Percentiles rank a stretch among this genome's conserved stretches.
Conservation (phyloP, 2,113 vertebrate species). For the Saguinus imperator region DNA sequence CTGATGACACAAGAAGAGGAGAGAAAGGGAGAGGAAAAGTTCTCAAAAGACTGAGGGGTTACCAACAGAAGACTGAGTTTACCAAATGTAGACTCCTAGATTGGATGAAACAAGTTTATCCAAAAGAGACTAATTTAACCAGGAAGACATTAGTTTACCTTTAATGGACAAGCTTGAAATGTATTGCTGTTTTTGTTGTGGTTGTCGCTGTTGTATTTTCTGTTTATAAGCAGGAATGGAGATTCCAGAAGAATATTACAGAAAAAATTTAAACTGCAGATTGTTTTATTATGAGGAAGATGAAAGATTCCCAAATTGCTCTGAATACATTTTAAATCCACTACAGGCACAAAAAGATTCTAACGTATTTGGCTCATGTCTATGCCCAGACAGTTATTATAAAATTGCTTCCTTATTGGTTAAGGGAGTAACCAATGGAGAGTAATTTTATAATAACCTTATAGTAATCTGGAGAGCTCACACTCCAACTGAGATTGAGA, state of each 20-base stretch:
- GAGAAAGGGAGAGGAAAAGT: background rate
- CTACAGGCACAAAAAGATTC: background rate
- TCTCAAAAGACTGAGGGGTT: background rate
- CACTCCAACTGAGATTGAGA: background rate
- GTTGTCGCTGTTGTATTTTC: background rate
- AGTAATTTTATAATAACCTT: too few species aligned
- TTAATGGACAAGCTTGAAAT: background rate
- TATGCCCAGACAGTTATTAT: background rate
- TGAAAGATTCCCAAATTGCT: background rate
- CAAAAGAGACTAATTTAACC: background rate
- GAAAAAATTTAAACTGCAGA: background rate
- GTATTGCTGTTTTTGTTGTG: background rate
- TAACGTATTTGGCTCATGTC: background rate
- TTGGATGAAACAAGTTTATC: background rate
- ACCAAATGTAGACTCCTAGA: background rate
- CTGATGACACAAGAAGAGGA: background rate
- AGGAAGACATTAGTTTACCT: background rate
- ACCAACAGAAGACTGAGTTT: background rate
- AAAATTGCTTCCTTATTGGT: background rate
- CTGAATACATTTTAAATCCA: background rate
- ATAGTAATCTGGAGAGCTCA: background rate
- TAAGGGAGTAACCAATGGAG: background rate
- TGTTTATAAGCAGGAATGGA: background rate
- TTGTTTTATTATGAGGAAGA: background rate
- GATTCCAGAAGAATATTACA: background rate